Conservation (phyloP, 1,140 invertebrate genomes). For the Mercenaria mercenaria region DNA sequence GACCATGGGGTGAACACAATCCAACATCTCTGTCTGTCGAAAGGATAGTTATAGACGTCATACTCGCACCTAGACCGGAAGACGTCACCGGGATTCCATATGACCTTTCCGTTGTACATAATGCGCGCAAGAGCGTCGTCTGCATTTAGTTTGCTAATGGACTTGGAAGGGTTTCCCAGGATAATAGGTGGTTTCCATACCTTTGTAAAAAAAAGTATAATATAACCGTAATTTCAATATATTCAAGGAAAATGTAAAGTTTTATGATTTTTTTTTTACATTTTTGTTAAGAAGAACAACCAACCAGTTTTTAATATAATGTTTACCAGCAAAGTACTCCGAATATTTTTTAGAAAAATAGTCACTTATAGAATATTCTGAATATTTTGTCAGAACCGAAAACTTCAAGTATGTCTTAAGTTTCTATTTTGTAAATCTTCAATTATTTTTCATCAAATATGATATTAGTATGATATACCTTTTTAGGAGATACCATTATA, state of each 20-base stretch:
- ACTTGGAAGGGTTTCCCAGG: conserved; percentile 26
- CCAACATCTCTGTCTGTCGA: conserved; percentile 30
- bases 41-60: conserved; percentile 48
- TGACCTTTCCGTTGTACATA: conserved; percentile 34
- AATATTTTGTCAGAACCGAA: no score
- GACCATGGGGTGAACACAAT: conserved; percentile 24
- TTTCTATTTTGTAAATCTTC: no score
- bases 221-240: no score
- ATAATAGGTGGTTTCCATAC: conserved; percentile 38
- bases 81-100: conserved; percentile 53
- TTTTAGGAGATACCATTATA: not conserved
- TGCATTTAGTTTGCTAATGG: conserved; percentile 25
- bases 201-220: conserved; percentile 4
- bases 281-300: no score
- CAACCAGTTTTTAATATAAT: no score
- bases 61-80: conserved; percentile 33
- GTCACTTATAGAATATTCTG: no score
- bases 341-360: no score
- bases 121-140: not conserved
- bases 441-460: no score
- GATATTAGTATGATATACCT: not conserved
- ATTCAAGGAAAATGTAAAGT: no score
- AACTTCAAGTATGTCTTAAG: no score
- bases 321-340: no score
- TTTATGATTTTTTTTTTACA: no score